Conservation (phyloP, 2,888 invertebrate genomes). For the Ophioninae sp. region DNA sequence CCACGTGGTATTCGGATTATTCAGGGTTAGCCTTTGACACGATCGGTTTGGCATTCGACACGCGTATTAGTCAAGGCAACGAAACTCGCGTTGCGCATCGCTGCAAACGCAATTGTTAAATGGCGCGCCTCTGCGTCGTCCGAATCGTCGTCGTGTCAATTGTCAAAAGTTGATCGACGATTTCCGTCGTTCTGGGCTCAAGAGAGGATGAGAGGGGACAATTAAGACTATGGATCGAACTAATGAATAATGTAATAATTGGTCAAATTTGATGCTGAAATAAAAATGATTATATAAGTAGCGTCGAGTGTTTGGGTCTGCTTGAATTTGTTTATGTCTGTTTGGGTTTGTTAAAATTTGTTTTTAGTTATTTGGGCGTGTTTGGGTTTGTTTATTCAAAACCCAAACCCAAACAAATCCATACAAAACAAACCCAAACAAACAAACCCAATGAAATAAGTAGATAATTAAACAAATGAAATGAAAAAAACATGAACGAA, state of each 20-base stretch:
- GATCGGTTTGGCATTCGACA: conserved; percentile 60
- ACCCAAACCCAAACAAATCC: too few relatives aligned
- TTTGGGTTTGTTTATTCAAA: too few relatives aligned
- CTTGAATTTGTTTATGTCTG: too few relatives aligned
- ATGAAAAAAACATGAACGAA: conserved; percentile 6
- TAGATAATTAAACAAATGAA: too few relatives aligned
- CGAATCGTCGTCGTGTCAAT: conserved; percentile 68
- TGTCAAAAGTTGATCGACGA: conserved; percentile 68
- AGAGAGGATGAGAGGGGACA: conserved; percentile 6
- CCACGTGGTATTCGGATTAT: conserved; percentile 25
- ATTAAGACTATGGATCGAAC: neutral
- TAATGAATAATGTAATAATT: too few relatives aligned
- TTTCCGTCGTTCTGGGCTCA: conserved; percentile 61
- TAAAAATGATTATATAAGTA: too few relatives aligned
- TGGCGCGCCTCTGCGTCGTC: conserved; percentile 50
- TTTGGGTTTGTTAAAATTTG: too few relatives aligned
- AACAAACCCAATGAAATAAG: too few relatives aligned
- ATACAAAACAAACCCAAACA: too few relatives aligned
- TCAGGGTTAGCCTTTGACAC: conserved; percentile 58
- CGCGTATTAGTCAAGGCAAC: conserved; percentile 47
- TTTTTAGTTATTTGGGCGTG: too few relatives aligned
- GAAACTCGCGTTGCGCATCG: conserved; percentile 18
- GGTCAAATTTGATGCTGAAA: too few relatives aligned
- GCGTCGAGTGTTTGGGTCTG: too few relatives aligned
- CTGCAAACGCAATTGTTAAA: neutral